phyloP scores from a whole-genome alignment of 1,140 invertebrate genomes.

The Drosophila auraria region DNA sequence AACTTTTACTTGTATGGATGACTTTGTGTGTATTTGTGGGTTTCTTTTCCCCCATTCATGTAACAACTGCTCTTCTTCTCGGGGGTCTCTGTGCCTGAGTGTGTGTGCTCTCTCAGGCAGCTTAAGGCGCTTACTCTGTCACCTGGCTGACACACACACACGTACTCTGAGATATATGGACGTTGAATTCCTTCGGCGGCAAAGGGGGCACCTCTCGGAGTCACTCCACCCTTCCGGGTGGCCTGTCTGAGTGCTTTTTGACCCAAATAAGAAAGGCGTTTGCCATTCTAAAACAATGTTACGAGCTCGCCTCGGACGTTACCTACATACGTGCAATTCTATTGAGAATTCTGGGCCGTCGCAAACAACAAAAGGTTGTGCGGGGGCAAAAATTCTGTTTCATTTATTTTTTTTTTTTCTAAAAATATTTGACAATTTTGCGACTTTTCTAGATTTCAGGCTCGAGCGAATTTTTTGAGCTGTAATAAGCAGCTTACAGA shows the following conservation, averaged over 20 bases:
- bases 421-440: conserved; percentile 57
- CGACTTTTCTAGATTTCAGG: conserved; percentile 33
- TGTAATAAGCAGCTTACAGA: conserved; percentile 62
- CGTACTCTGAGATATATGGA: conserved; percentile 8
- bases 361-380: conserved; percentile 23
- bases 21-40: conserved; percentile 8
- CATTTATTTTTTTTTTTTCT: conserved; percentile 32
- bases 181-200: conserved; percentile 23
- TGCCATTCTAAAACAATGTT: conserved; percentile 70
- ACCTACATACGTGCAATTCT: conserved; percentile 24
- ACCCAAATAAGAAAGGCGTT: conserved; percentile 67
- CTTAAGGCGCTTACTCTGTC: conserved; percentile 81
- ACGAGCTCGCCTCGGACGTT: conserved; percentile 25
- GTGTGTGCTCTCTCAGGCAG: conserved; percentile 55
- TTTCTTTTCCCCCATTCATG: conserved; percentile 38
- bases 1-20: conserved; percentile 7
- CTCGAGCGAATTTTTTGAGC: conserved; percentile 38
- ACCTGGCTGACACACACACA: conserved; percentile 64
- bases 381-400: conserved; percentile 24
- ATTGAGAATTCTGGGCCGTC: conserved; percentile 32
- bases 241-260: conserved; percentile 72
- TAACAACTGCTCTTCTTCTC: conserved; percentile 29
- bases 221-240: conserved; percentile 19
- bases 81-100: conserved; percentile 8
- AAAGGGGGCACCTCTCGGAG: conserved; percentile 24